Conservation (phyloP, 2,888 invertebrate genomes). For the Alsophila aescularia region DNA sequence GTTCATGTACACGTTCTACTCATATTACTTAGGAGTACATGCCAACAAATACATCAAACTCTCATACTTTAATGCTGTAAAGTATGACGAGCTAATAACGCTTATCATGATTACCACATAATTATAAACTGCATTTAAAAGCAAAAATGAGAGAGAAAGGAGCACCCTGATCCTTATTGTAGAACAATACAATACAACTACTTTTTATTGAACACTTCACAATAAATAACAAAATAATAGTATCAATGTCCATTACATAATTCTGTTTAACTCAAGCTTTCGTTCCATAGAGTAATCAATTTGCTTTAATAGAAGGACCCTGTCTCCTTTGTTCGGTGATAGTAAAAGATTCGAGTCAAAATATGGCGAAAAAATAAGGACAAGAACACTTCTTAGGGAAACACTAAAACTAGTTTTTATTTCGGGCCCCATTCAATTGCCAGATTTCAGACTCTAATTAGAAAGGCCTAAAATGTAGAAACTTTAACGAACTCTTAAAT, state of each 20-base stretch:
- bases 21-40: background rate
- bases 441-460: background rate
- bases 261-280: slow-evolving; percentile 44
- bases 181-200: too few relatives aligned
- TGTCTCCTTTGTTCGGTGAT: slow-evolving; percentile 50
- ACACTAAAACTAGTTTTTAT: slow-evolving; percentile 1
- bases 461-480: background rate
- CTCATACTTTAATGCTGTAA: too few relatives aligned
- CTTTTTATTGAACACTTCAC: slow-evolving; percentile 52
- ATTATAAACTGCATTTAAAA: slow-evolving; percentile 1
- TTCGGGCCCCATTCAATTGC: background rate
- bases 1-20: background rate
- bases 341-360: slow-evolving; percentile 43
- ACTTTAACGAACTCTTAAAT: too few relatives aligned
- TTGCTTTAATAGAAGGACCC: slow-evolving; percentile 45
- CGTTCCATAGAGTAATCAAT: slow-evolving; percentile 44
- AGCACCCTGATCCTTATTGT: too few relatives aligned
- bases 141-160: slow-evolving; percentile 30
- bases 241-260: slow-evolving; percentile 52
- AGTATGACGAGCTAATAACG: background rate
- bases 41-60: background rate
- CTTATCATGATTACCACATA: slow-evolving; percentile 3
- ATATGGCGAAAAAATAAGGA: slow-evolving; percentile 32
- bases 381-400: background rate
- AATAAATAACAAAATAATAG: too few relatives aligned